These are phyloP conservation scores for Anolis apletophallus DNA, from an alignment of 2,797 vertebrate species.

Conservation along the genomic window DNA sequence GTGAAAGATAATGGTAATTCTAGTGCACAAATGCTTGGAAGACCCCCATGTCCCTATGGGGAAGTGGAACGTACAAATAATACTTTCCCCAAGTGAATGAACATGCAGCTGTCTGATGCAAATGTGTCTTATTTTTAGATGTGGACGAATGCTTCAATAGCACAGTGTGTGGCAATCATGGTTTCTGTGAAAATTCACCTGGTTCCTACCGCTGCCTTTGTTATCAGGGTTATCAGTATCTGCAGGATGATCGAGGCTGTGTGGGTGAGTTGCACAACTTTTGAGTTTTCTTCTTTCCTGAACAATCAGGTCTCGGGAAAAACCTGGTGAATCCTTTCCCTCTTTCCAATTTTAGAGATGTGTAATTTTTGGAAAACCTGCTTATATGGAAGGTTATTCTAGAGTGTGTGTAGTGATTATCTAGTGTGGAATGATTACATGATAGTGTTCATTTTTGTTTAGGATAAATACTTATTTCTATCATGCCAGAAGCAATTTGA, in stretches of 20 bases:
- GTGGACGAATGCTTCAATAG: conserved; percentile 92
- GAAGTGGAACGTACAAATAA: background rate
- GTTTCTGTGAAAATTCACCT: conserved; percentile 91
- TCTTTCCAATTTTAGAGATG: background rate
- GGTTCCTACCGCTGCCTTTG: conserved; percentile 94
- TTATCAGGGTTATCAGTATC: conserved; percentile 91
- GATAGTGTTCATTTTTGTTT: too few species aligned
- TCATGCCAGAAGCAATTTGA: too few species aligned
- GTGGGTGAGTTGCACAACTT: conserved; percentile 83
- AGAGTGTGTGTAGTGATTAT: too few species aligned
- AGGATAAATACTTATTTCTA: too few species aligned
- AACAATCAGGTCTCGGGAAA: background rate
- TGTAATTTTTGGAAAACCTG: too few species aligned
- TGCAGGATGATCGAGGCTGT: conserved; percentile 86
- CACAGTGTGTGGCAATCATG: conserved; percentile 87
- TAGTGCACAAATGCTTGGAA: too few species aligned
- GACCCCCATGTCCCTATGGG: too few species aligned
- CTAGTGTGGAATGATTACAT: too few species aligned
- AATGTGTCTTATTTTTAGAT: conserved; percentile 82
- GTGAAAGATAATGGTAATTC: too few species aligned
- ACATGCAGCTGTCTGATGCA: conserved; percentile 56
- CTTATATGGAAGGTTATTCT: too few species aligned
- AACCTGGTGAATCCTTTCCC: background rate
- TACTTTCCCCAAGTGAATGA: conserved; percentile 33
- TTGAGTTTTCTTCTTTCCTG: conserved; percentile 7